phyloP scores from a whole-genome alignment of 2,888 invertebrate genomes.

The Pseudoips prasinana region DNA sequence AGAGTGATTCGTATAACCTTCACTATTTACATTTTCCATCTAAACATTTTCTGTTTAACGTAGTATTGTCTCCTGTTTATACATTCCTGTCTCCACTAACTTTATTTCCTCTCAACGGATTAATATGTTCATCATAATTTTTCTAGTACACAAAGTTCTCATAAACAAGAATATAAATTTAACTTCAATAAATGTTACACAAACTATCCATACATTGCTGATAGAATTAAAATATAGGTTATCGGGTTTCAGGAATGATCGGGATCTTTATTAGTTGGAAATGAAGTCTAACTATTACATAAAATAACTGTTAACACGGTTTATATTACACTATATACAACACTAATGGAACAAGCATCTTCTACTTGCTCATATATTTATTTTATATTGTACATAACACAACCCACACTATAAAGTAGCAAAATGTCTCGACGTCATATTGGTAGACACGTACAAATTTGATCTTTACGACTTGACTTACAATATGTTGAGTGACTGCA shows the following conservation, averaged over 20 bases:
- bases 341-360: constrained; percentile 67
- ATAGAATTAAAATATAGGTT: constrained; percentile 16
- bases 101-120: constrained; percentile 44
- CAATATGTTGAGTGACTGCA: constrained; percentile 43
- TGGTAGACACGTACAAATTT: constrained; percentile 33
- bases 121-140: constrained; percentile 37
- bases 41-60: constrained; percentile 68
- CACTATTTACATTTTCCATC: constrained; percentile 53
- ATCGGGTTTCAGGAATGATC: constrained; percentile 27
- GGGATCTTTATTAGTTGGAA: too few species aligned
- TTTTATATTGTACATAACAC: constrained; percentile 77
- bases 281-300: constrained; percentile 30
- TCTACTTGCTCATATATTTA: constrained; percentile 69
- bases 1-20: constrained; percentile 75
- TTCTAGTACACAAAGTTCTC: constrained; percentile 40
- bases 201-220: constrained; percentile 21
- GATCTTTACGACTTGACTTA: constrained; percentile 28
- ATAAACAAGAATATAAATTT: constrained; percentile 33
- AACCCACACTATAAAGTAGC: constrained; percentile 80
- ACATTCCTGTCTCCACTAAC: constrained; percentile 63
- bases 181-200: constrained; percentile 32
- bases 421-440: constrained; percentile 42
- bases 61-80: constrained; percentile 80
- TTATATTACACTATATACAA: constrained; percentile 75
- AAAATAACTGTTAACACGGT: constrained; percentile 41